Evolutionary conservation across 2,113 vertebrate genomes (phyloP), one percentile per base, ranked within the genome.

Genomic region (Scomber japonicus): DNA sequence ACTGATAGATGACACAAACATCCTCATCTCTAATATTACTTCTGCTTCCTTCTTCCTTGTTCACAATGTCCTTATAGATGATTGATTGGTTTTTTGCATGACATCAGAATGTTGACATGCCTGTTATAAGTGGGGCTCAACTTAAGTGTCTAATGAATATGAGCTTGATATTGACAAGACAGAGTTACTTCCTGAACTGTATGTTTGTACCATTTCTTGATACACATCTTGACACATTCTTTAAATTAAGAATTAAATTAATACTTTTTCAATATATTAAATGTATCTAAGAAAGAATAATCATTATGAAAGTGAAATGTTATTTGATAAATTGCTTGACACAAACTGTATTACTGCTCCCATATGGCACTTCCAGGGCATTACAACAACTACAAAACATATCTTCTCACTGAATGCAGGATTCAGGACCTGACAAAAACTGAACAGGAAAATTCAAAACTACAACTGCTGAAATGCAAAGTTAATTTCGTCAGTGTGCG

Each of bases 1-100:
- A 16, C 16, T 24, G 40, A 30, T 2, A 68, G 50, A 85, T 6
- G 53, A 60, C 80, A 82, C 45, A 9, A 1, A 82, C 60, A 66
- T 51, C 48, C 48, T 30, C 49, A 46, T 9, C 44, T 31, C 31
- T 21, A 3, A 35, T 1, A 27, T 16, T 17, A 77, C 31, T 64
- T 46, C 19, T 56, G 13, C 61, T 85, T 87, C 74, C 79, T 87
- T 19, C n/a, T 88, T 72, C 2, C 13, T 59, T 0, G 5, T 15
- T 40, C 7, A 0, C 65, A 13, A 5, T 2, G 0, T 19, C 2
- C 11, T 1, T 10, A 4, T 7, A 54, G 4, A 0, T 7, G 6
- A 55, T 53, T 65, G 9, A n/a, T 14, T 53, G 3, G 14, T 50
- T 11, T 49, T 5, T 5, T 13, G 35, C 8, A 7, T 15, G 35